Conservation (phyloP, 2,888 invertebrate species). For the Tetheella fluctuosa region DNA sequence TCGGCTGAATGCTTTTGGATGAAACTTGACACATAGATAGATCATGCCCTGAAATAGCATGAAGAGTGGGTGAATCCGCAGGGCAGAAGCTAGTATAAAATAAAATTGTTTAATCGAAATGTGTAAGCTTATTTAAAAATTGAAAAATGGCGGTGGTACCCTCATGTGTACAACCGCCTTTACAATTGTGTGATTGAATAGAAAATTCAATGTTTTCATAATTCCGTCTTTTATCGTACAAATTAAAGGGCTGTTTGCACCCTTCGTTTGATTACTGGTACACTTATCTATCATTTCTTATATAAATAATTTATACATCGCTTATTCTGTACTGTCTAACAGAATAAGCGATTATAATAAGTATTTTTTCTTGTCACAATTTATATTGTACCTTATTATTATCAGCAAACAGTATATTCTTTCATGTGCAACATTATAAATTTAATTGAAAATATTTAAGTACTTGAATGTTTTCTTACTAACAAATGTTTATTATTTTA, state of each 20-base stretch:
- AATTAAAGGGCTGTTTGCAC: constrained; percentile 7
- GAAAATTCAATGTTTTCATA: not conserved
- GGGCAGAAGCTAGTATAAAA: too few species aligned
- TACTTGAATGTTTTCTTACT: too few species aligned
- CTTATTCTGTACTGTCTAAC: not conserved
- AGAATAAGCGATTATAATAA: not conserved
- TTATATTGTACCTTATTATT: not conserved
- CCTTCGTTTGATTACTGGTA: not conserved
- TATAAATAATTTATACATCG: constrained; percentile 6
- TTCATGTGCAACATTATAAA: not conserved
- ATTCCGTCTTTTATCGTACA: not conserved
- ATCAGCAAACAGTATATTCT: not conserved
- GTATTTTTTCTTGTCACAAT: not conserved
- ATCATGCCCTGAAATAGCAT: too few species aligned
- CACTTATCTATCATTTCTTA: constrained; percentile 7
- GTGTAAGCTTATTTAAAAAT: too few species aligned
- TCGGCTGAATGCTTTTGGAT: too few species aligned
- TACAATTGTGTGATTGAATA: not conserved
- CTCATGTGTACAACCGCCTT: not conserved
- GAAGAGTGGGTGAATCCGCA: too few species aligned
- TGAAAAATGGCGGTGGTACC: too few species aligned
- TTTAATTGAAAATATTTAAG: not conserved
- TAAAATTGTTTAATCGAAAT: too few species aligned
- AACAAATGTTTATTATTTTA: too few species aligned
- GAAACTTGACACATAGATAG: too few species aligned